These are phyloP conservation scores for Amorpha juglandis DNA, from an alignment of 2,888 invertebrate species.

Conservation along the genomic window DNA sequence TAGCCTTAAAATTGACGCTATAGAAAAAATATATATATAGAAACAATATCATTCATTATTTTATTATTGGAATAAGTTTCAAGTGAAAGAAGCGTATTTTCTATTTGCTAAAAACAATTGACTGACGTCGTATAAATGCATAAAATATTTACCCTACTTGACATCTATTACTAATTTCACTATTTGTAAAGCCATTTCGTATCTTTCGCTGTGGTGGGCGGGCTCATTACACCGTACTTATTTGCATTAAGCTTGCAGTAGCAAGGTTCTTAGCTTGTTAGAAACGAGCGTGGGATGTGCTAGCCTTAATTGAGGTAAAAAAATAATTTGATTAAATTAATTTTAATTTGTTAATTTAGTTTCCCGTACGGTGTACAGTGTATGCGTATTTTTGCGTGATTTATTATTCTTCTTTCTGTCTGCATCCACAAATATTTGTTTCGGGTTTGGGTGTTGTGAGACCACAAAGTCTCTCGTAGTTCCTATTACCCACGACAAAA, in stretches of 20 bases:
- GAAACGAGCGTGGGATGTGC: constrained; percentile 16
- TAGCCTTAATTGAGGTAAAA: constrained; percentile 6
- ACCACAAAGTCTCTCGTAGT: too few species aligned
- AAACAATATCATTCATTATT: too few species aligned
- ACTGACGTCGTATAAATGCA: neutral
- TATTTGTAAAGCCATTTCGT: constrained; percentile 9
- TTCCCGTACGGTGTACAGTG: neutral
- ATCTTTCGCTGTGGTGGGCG: neutral
- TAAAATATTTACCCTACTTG: neutral
- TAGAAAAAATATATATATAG: too few species aligned
- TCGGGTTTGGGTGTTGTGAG: too few species aligned
- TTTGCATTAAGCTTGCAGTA: constrained; percentile 3
- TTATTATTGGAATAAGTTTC: too few species aligned
- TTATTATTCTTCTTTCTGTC: too few species aligned
- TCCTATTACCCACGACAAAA: too few species aligned
- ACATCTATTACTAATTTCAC: constrained; percentile 8
- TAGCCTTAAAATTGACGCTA: too few species aligned
- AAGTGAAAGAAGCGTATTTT: neutral
- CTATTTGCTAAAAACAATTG: neutral
- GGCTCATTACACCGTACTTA: neutral
- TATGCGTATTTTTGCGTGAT: too few species aligned
- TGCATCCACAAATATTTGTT: too few species aligned
- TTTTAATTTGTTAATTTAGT: constrained; percentile 3
- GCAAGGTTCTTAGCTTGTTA: constrained; percentile 11
- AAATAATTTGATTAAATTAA: neutral